Evolutionary conservation across 1,140 invertebrate species (phyloP), one percentile per base, ranked within the genome.

Genomic region (Diabrotica virgifera): DNA sequence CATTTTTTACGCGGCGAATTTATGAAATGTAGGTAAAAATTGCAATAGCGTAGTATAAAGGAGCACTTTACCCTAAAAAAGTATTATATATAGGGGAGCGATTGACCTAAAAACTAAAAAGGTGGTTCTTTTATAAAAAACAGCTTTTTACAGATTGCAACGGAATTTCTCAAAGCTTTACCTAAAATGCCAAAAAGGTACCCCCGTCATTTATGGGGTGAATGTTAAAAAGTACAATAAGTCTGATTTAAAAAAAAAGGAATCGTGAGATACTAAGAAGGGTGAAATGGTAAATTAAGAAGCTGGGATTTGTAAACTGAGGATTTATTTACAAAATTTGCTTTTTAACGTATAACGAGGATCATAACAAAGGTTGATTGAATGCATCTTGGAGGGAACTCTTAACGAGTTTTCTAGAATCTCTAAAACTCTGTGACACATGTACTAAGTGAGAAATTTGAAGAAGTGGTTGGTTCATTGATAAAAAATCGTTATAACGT

Each of bases 41-140:
- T 46, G 66, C 66, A 56, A 66, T 68, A 52, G 66, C 35, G 67
- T 53, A 64, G 67, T 65, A 72, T 69, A 74, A 74, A 71, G 61
- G 59, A 70, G 66, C 71, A 72, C 71, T 72, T 72, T 71, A 66
- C 70, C 69, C 67, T 69, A 70, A 73, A 73, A 70, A 68, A 70
- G 62, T 54, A 61, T 37, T 58, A 56, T 65, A 24, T 24, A 69
- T 53, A 52, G 61, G 70, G 70, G 70, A 65, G 64, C 57, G 60
- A 72, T 65, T 70, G 70, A 71, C 68, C 70, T 55, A 70, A 72
- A 70, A 63, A 11, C 70, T 55, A 70, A 72, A 70, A 63, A 11
- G 62, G 62, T 35, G 59, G 59, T 68, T 71, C 66, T 64, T 54
- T 63, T n/a, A 63, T 65, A 65, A 59, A 69, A 70, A 72, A 72